phyloP scores from a whole-genome alignment of 2,888 invertebrate species.

The Meliscaeva auricollis region DNA sequence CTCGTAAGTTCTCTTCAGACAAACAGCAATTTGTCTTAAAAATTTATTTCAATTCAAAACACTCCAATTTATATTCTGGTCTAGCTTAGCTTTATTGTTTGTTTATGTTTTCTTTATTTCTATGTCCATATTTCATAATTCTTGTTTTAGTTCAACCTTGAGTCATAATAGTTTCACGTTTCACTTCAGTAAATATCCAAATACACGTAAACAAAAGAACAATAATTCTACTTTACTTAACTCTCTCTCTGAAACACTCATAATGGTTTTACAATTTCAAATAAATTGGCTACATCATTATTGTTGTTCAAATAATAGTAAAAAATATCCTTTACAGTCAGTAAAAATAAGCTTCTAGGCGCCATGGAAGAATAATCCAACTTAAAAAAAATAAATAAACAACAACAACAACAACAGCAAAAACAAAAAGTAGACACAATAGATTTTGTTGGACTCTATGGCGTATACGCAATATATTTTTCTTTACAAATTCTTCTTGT shows the following conservation, averaged over 20 bases:
- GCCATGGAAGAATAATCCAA: slow-evolving; percentile 38
- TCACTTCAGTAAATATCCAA: slow-evolving; percentile 22
- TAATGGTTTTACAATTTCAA: slow-evolving; percentile 34
- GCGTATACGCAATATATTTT: slow-evolving; percentile 67
- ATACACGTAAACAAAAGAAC: background rate
- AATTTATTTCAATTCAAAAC: too few relatives aligned
- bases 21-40: too few relatives aligned
- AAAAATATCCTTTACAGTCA: slow-evolving; percentile 24
- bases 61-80: too few relatives aligned
- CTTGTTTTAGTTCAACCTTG: slow-evolving; percentile 3
- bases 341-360: slow-evolving; percentile 35
- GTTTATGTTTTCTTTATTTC: background rate
- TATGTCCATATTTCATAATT: background rate
- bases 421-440: slow-evolving; percentile 24
- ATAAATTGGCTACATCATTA: slow-evolving; percentile 40
- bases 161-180: background rate
- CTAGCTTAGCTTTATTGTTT: too few relatives aligned
- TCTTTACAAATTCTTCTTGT: slow-evolving; percentile 21
- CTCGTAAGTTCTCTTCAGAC: too few relatives aligned
- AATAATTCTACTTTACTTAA: background rate
- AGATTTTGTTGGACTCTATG: slow-evolving; percentile 28
- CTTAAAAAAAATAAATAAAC: slow-evolving; percentile 4
- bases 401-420: background rate
- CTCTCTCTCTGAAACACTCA: background rate
- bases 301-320: slow-evolving; percentile 7